These are phyloP conservation scores for Ormyrus nitidulus DNA, from an alignment of 2,888 invertebrate species.

Conservation along the genomic window DNA sequence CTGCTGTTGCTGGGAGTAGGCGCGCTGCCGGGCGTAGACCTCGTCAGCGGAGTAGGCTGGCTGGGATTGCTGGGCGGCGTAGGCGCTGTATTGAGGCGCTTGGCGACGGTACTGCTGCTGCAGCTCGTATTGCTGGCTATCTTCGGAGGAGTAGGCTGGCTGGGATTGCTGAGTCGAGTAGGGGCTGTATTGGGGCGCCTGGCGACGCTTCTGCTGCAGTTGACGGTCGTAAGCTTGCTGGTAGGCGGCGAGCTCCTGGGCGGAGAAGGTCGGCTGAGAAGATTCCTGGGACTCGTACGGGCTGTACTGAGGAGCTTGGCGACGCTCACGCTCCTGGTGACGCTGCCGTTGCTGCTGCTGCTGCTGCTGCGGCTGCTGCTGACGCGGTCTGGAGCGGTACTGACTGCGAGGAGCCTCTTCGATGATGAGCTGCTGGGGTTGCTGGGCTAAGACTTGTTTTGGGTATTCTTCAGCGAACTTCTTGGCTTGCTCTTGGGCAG, in stretches of 20 bases:
- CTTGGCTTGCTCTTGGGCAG: constrained; percentile 60
- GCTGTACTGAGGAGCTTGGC: constrained; percentile 60
- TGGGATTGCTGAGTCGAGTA: neutral
- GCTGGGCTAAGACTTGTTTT: constrained; percentile 58
- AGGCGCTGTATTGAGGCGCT: constrained; percentile 55
- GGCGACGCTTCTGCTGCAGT: constrained; percentile 52
- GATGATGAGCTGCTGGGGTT: constrained; percentile 58
- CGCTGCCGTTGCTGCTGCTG: constrained; percentile 29
- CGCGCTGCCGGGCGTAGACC: constrained; percentile 43
- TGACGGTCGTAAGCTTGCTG: constrained; percentile 18
- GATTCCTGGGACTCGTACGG: constrained; percentile 3
- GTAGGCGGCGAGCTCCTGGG: no score
- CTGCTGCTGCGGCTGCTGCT: constrained; percentile 24
- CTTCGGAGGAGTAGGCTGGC: no score
- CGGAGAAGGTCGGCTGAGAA: no score
- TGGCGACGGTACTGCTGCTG: constrained; percentile 53
- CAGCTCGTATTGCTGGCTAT: constrained; percentile 17
- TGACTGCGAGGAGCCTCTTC: constrained; percentile 60
- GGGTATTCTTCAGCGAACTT: constrained; percentile 62
- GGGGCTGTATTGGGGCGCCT: constrained; percentile 56
- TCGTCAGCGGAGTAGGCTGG: constrained; percentile 55
- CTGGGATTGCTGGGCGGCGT: constrained; percentile 33
- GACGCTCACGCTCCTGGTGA: constrained; percentile 25
- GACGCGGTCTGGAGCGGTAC: constrained; percentile 63
- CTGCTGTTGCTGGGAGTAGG: constrained; percentile 48